A percentile compares a stretch with the other conserved stretches of the same genome.
These are phyloP conservation scores for Sycophila sp. DNA, from an alignment of 1,140 invertebrate genomes.

Conservation along the genomic window DNA sequence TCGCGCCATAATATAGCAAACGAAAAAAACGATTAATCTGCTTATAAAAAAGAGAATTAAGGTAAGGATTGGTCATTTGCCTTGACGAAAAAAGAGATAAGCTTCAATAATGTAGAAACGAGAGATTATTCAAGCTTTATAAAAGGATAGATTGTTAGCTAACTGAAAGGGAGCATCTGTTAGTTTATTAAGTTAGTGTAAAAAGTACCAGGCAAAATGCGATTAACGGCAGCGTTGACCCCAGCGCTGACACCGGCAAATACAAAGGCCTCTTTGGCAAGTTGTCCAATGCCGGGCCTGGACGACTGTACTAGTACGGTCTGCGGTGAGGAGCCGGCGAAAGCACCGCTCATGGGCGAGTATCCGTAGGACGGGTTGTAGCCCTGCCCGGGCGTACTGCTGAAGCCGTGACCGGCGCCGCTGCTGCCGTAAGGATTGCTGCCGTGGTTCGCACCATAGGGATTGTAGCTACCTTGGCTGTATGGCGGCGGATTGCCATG, in stretches of 20 bases:
- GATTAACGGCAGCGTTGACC: constrained; percentile 61
- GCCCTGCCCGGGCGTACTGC: constrained; percentile 36
- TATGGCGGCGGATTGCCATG: constrained; percentile 1
- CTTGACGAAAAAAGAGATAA: too few species aligned
- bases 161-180: too few species aligned
- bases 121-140: too few species aligned
- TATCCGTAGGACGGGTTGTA: constrained; percentile 53
- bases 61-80: too few species aligned
- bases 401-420: constrained; percentile 42
- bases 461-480: constrained; percentile 31
- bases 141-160: too few species aligned
- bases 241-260: constrained; percentile 61
- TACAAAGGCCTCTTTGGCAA: constrained; percentile 64
- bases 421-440: constrained; percentile 22
- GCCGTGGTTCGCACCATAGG: background rate
- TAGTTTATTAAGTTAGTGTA: too few species aligned
- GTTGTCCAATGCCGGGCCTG: constrained; percentile 61
- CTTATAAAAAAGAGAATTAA: too few species aligned
- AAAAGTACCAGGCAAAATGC: constrained; percentile 56
- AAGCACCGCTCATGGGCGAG: constrained; percentile 2
- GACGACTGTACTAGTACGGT: constrained; percentile 52
- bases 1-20: too few species aligned
- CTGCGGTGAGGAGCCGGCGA: constrained; percentile 46
- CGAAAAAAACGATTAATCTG: too few species aligned
- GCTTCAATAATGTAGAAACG: too few species aligned